These are phyloP conservation scores for Coilia nasus DNA, from an alignment of 2,797 vertebrate genomes.

Conservation along the genomic window DNA sequence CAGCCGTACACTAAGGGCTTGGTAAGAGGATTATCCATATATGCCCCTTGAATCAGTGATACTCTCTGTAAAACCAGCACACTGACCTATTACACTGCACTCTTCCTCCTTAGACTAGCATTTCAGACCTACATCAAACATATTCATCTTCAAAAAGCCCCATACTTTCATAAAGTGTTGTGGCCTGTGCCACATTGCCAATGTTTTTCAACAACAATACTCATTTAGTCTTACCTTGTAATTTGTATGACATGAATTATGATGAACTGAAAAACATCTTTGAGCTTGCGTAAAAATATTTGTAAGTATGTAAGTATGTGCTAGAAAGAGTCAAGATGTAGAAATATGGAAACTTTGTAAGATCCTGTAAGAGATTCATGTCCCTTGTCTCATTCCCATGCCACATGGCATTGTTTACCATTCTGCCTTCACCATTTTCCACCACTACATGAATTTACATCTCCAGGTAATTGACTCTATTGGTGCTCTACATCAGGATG, in stretches of 20 bases:
- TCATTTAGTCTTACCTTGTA: no score
- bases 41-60: slow-evolving; percentile 48
- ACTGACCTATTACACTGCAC: neutral
- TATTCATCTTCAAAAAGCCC: neutral
- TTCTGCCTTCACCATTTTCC: neutral
- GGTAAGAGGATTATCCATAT: slow-evolving; percentile 63
- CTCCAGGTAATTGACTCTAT: no score
- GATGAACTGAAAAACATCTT: neutral
- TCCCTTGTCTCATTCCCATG: neutral
- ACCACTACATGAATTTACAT: no score
- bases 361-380: neutral
- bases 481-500: neutral
- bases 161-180: neutral
- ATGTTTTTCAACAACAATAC: neutral
- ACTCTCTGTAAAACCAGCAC: slow-evolving; percentile 20
- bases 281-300: neutral
- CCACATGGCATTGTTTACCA: neutral
- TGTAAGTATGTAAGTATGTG: neutral
- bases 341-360: no score
- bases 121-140: neutral
- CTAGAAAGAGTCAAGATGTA: neutral
- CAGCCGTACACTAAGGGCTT: slow-evolving; percentile 35
- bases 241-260: neutral
- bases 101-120: neutral
- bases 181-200: neutral